phyloP scores from a whole-genome alignment of 2,888 invertebrate genomes.

The Stegophylla sp. region DNA sequence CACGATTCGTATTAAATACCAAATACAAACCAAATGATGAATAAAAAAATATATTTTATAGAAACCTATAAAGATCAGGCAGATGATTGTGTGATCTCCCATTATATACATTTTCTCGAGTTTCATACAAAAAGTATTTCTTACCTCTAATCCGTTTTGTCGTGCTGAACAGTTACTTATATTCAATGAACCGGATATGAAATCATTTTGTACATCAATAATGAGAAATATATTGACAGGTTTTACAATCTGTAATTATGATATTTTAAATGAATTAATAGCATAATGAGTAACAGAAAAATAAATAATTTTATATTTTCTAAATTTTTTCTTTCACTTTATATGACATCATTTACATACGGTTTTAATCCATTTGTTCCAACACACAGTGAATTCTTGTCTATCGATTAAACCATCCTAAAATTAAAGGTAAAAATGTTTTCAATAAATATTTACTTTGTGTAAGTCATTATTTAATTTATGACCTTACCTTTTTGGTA shows the following conservation, averaged over 20 bases:
- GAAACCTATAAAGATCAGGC: too few relatives aligned
- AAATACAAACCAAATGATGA: too few relatives aligned
- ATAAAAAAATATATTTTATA: too few relatives aligned
- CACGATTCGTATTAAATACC: too few relatives aligned
- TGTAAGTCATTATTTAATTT: background rate
- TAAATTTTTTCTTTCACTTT: background rate
- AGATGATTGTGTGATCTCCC: too few relatives aligned
- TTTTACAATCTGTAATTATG: slow-evolving; percentile 74
- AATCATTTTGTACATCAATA: slow-evolving; percentile 98
- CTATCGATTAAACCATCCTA: slow-evolving; percentile 78
- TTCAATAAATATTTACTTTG: background rate
- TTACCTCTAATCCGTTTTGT: slow-evolving; percentile 84
- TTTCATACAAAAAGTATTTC: slow-evolving; percentile 5
- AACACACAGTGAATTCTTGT: slow-evolving; percentile 83
- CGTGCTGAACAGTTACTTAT: slow-evolving; percentile 92
- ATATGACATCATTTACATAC: slow-evolving; percentile 65
- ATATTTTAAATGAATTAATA: background rate
- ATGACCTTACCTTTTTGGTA: slow-evolving; percentile 68
- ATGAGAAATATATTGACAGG: slow-evolving; percentile 88
- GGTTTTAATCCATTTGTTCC: slow-evolving; percentile 91
- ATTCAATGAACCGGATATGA: slow-evolving; percentile 91
- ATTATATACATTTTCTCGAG: too few relatives aligned
- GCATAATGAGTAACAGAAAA: background rate
- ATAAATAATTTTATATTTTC: background rate
- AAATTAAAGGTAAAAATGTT: slow-evolving; percentile 33